Percentiles rank a stretch among this genome's conserved stretches.
These are phyloP conservation scores for Austrolebias charrua DNA, from an alignment of 2,797 vertebrate species.

Conservation along the genomic window DNA sequence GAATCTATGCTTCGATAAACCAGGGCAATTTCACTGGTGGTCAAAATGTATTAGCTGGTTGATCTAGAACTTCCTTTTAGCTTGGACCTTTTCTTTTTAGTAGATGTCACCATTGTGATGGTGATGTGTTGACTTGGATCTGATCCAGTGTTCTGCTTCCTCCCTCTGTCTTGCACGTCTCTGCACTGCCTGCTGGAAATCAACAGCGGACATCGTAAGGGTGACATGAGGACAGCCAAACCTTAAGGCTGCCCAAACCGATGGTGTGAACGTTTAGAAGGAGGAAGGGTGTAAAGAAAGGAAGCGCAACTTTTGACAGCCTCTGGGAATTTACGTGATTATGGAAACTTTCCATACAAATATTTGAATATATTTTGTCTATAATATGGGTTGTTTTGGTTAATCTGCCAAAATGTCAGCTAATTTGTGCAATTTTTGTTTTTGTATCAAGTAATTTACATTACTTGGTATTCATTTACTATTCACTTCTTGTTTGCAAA, in stretches of 20 bases:
- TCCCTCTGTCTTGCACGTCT: slow-evolving; percentile 20
- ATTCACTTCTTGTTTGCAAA: no score
- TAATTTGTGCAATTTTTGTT: no score
- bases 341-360: slow-evolving; percentile 7
- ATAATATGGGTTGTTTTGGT: no score
- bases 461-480: no score
- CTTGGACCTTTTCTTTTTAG: background rate
- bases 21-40: background rate
- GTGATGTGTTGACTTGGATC: slow-evolving; percentile 21
- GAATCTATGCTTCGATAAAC: no score
- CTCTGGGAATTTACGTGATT: slow-evolving; percentile 30
- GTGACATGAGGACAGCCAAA: slow-evolving; percentile 25
- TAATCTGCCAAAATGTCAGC: no score
- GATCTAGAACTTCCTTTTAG: background rate
- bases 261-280: slow-evolving; percentile 4
- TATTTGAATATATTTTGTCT: background rate
- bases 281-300: slow-evolving; percentile 27
- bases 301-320: slow-evolving; percentile 36
- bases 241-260: slow-evolving; percentile 22
- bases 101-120: slow-evolving; percentile 10
- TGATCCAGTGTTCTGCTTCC: slow-evolving; percentile 18
- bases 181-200: slow-evolving; percentile 29
- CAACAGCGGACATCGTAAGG: slow-evolving; percentile 37
- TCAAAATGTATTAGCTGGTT: background rate
- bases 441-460: no score